phyloP scores from a whole-genome alignment of 2,113 vertebrate species.

The Suncus etruscus region DNA sequence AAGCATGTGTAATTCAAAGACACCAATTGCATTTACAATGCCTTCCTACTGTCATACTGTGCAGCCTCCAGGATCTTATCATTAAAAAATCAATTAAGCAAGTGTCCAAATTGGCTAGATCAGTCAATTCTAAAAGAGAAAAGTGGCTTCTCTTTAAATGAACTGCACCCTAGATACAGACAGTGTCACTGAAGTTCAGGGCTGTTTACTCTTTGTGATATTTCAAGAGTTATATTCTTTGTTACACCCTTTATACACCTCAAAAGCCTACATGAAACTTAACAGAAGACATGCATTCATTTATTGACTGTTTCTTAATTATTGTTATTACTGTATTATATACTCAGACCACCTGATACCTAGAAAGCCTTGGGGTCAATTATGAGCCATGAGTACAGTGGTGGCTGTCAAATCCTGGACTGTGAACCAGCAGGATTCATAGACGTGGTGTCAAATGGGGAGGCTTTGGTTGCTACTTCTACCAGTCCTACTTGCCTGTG shows the following conservation, averaged over 20 bases:
- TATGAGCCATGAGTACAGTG: background rate
- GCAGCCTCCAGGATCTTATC: constrained; percentile 68
- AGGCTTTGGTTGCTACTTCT: background rate
- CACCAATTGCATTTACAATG: constrained; percentile 68
- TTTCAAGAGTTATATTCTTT: constrained; percentile 72
- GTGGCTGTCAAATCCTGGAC: fast-evolving
- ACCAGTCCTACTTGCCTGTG: background rate
- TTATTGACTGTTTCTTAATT: constrained; percentile 85
- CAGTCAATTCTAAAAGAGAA: constrained; percentile 71
- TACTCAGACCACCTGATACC: constrained; percentile 72
- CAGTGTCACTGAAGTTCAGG: constrained; percentile 66
- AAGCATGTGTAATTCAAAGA: constrained; percentile 59
- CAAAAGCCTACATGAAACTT: constrained; percentile 43
- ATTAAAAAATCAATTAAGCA: constrained; percentile 82
- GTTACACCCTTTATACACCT: constrained; percentile 59
- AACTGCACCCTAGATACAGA: constrained; percentile 71
- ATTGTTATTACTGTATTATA: constrained; percentile 80
- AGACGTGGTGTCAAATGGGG: background rate
- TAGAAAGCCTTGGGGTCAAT: constrained; percentile 72
- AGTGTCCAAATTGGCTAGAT: constrained; percentile 78
- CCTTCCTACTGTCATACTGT: constrained; percentile 32
- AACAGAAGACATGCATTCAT: constrained; percentile 74
- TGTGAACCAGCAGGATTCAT: background rate
- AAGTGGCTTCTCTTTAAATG: constrained; percentile 77
- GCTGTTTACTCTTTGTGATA: constrained; percentile 67